Conservation (phyloP, 2,888 invertebrate genomes). For the Polyommatus icarus region DNA sequence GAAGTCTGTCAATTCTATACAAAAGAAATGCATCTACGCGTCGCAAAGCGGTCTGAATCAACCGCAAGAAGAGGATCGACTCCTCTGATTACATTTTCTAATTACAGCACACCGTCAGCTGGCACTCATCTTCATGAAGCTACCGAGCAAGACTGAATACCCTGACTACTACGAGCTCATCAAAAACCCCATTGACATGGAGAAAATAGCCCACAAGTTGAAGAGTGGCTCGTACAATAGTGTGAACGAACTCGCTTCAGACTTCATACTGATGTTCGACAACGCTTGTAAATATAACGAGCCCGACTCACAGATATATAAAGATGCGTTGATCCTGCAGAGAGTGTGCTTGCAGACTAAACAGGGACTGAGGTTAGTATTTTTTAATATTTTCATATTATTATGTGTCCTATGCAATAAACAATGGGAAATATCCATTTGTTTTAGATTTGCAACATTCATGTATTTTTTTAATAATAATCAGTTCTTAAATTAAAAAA, state of each 20-base stretch:
- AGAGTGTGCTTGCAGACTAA: slow-evolving; percentile 95
- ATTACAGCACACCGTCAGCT: slow-evolving; percentile 91
- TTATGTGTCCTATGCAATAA: too few relatives aligned
- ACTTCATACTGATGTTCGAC: slow-evolving; percentile 95
- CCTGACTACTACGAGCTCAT: slow-evolving; percentile 99
- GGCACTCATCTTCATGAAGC: slow-evolving; percentile 96
- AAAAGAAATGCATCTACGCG: too few relatives aligned
- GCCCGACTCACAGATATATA: slow-evolving; percentile 98
- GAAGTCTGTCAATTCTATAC: too few relatives aligned
- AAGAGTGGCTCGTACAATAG: slow-evolving; percentile 88
- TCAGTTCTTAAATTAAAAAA: too few relatives aligned
- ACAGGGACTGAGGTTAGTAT: slow-evolving; percentile 84
- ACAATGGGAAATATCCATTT: too few relatives aligned
- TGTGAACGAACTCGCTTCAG: slow-evolving; percentile 92
- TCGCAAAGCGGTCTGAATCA: too few relatives aligned
- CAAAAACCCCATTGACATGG: slow-evolving; percentile 97
- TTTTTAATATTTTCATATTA: too few relatives aligned
- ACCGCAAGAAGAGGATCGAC: too few relatives aligned
- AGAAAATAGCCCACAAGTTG: slow-evolving; percentile 92
- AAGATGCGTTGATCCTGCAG: slow-evolving; percentile 96
- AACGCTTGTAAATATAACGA: slow-evolving; percentile 99
- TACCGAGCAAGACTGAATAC: slow-evolving; percentile 96
- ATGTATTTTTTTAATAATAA: too few relatives aligned
- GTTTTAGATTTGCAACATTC: not conserved
- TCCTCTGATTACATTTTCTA: too few relatives aligned